Conservation (phyloP, 2,113 vertebrate genomes). For the Callithrix jacchus region DNA sequence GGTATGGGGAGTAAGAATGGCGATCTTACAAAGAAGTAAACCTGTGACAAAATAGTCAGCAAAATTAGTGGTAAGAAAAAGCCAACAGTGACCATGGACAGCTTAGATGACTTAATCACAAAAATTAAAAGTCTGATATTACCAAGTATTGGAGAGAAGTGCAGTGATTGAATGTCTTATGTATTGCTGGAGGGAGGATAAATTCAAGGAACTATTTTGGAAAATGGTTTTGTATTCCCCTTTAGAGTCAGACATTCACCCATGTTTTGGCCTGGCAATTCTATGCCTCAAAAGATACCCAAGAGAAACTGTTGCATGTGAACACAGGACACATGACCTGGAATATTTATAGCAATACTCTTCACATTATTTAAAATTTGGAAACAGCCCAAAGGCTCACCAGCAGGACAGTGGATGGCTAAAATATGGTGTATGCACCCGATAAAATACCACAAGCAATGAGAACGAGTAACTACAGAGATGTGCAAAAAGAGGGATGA, state of each 20-base stretch:
- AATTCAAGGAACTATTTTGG: background rate
- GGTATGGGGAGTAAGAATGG: background rate
- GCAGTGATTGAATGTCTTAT: background rate
- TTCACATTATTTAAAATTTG: background rate
- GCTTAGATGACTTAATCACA: background rate
- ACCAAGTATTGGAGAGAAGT: background rate
- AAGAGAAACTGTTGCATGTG: background rate
- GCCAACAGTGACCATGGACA: accelerated
- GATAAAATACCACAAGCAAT: background rate
- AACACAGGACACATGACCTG: background rate
- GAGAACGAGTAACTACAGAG: background rate
- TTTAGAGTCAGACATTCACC: background rate
- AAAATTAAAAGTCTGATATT: background rate
- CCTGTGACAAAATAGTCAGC: background rate
- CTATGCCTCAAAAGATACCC: no score
- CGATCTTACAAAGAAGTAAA: background rate
- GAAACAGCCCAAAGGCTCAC: background rate
- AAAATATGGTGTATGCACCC: background rate
- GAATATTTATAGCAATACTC: background rate
- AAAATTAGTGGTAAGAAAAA: background rate
- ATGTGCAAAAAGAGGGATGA: background rate
- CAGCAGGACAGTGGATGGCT: background rate
- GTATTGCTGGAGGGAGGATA: background rate
- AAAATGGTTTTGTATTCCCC: background rate
- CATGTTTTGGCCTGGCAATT: background rate